Evolutionary conservation across 1,140 invertebrate genomes (phyloP).

Genomic region (Drosophila repletoides): DNA sequence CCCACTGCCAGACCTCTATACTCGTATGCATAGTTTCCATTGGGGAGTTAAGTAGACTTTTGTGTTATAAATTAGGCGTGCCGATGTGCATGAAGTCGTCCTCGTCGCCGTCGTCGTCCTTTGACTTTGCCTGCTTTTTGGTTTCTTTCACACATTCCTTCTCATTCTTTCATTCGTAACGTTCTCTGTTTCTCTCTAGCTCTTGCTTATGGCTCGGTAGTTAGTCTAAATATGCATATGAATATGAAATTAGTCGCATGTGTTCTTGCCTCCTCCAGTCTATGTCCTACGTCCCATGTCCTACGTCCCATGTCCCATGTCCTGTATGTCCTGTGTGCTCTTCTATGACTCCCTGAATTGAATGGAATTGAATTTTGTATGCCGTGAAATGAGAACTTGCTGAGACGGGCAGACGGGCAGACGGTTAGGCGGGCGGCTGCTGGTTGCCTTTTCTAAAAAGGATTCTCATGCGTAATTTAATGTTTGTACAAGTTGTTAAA

Average conservation of each 20-base stretch:
- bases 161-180: not conserved
- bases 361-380: slow-evolving; percentile 72
- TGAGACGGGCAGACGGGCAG: slow-evolving; percentile 4
- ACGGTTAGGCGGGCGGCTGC: slow-evolving; percentile 11
- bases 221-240: slow-evolving; percentile 78
- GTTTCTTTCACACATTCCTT: slow-evolving; percentile 16
- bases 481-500: slow-evolving; percentile 68
- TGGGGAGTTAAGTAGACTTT: slow-evolving; percentile 72
- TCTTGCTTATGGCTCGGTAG: slow-evolving; percentile 35
- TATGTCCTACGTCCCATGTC: not conserved
- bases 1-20: not conserved
- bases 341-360: slow-evolving; percentile 21
- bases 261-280: slow-evolving; percentile 37
- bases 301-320: not conserved
- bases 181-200: not conserved
- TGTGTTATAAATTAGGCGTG: slow-evolving; percentile 76
- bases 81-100: slow-evolving; percentile 53
- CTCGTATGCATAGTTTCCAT: slow-evolving; percentile 41
- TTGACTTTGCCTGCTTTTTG: slow-evolving; percentile 33
- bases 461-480: slow-evolving; percentile 66
- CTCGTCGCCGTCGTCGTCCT: not conserved
- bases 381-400: slow-evolving; percentile 37
- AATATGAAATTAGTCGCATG: slow-evolving; percentile 77
- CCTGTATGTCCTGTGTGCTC: slow-evolving; percentile 1
- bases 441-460: slow-evolving; percentile 24